phyloP scores from a whole-genome alignment of 2,113 vertebrate genomes.

The Eclectus roratus region DNA sequence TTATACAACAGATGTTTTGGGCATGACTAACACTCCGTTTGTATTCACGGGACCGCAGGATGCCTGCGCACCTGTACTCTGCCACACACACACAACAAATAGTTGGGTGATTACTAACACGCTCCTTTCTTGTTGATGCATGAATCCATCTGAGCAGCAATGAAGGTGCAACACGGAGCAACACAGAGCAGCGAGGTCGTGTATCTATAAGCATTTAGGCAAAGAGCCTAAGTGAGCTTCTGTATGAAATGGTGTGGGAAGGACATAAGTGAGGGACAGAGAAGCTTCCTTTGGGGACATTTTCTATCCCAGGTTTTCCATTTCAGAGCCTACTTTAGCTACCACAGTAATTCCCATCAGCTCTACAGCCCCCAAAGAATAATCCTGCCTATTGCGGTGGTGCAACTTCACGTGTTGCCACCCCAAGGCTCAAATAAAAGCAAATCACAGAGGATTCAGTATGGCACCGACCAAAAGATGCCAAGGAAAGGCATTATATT shows the following conservation, averaged over 20 bases:
- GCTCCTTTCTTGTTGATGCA: not conserved
- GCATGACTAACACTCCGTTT: not conserved
- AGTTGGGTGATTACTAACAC: not conserved
- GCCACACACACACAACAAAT: not conserved
- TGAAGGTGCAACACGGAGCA: fast-evolving
- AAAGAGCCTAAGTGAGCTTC: not conserved
- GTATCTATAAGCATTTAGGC: not conserved
- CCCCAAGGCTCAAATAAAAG: not conserved
- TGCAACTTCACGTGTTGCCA: not conserved
- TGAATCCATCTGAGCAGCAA: fast-evolving
- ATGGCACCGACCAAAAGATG: not conserved
- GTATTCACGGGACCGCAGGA: not conserved
- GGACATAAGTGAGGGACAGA: not conserved
- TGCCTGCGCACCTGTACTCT: not conserved
- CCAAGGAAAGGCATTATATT: not conserved
- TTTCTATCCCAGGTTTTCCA: not conserved
- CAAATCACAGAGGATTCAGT: not conserved
- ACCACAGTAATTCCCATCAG: not conserved
- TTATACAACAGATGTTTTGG: not conserved
- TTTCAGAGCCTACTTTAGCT: not conserved
- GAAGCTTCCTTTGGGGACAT: not conserved
- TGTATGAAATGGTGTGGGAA: not conserved
- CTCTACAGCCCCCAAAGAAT: not conserved
- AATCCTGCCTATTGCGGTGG: not conserved
- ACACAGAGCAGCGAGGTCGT: fast-evolving